Evolutionary conservation across 1,140 invertebrate species (phyloP).

Genomic region (Lepidurus arcticus): DNA sequence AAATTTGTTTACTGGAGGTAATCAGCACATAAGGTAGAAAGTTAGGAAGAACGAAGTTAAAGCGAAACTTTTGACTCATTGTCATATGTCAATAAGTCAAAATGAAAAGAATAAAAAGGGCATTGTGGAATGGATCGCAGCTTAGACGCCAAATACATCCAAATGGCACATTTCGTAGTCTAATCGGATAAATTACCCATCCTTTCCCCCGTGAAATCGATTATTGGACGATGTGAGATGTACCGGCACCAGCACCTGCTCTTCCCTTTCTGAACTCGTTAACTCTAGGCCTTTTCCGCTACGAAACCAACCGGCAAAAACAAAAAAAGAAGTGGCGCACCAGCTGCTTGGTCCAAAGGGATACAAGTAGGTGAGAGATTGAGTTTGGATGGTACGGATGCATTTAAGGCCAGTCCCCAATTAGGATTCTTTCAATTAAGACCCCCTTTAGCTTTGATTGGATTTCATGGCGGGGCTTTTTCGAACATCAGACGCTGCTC

Average conservation of each 20-base stretch:
- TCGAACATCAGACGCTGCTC: neutral
- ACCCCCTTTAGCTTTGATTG: neutral
- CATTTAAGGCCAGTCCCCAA: neutral
- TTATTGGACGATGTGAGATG: neutral
- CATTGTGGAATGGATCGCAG: neutral
- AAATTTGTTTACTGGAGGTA: neutral
- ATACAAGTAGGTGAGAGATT: neutral
- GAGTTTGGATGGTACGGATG: neutral
- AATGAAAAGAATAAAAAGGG: neutral
- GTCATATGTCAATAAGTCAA: too few relatives aligned
- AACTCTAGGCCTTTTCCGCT: neutral
- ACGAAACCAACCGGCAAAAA: neutral
- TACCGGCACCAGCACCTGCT: neutral
- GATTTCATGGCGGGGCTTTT: neutral
- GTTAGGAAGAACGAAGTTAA: too few relatives aligned
- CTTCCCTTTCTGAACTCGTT: neutral
- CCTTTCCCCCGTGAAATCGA: neutral
- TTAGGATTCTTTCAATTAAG: slow-evolving; percentile 6
- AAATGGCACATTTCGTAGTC: neutral
- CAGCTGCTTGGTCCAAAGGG: neutral
- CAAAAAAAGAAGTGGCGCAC: neutral
- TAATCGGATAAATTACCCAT: neutral
- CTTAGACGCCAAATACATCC: neutral
- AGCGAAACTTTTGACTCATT: too few relatives aligned
- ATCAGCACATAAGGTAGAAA: neutral